A percentile compares a stretch with the other conserved stretches of the same genome.
Conservation (phyloP, 2,113 vertebrate genomes). For the Apus apus region DNA sequence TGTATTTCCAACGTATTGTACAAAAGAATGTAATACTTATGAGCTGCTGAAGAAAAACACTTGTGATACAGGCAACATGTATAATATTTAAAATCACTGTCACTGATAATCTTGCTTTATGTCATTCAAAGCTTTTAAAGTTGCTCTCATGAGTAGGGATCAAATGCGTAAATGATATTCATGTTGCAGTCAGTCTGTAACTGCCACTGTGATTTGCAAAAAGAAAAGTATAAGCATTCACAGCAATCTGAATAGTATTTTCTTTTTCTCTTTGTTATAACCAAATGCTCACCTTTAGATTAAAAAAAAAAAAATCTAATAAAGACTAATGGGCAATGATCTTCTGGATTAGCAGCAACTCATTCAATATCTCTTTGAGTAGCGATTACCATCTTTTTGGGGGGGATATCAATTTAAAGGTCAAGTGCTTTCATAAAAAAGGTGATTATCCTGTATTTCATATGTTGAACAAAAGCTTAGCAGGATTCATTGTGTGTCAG, state of each 20-base stretch:
- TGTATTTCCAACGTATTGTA: neutral
- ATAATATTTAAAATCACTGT: constrained; percentile 48
- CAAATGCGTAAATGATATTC: constrained; percentile 41
- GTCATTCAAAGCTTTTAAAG: constrained; percentile 23
- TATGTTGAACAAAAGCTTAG: constrained; percentile 72
- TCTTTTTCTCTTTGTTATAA: constrained; percentile 33
- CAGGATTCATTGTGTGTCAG: constrained; percentile 68
- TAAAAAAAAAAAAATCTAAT: constrained; percentile 6
- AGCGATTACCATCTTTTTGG: constrained; percentile 70
- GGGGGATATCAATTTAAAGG: constrained; percentile 77
- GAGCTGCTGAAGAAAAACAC: neutral
- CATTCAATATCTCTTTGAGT: constrained; percentile 69
- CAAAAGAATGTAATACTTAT: constrained; percentile 6
- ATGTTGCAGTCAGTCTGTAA: constrained; percentile 31
- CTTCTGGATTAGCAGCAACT: constrained; percentile 44
- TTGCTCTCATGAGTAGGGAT: constrained; percentile 23
- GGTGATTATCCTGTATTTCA: constrained; percentile 76
- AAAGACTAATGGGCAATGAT: constrained; percentile 56
- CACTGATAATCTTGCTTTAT: constrained; percentile 39
- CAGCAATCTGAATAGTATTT: constrained; percentile 32
- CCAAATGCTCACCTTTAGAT: constrained; percentile 25
- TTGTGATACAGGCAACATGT: neutral
- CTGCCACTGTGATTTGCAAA: constrained; percentile 17
- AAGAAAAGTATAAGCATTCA: constrained; percentile 29
- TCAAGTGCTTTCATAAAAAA: constrained; percentile 78